Evolutionary conservation across 2,113 vertebrate genomes (phyloP).

Genomic region (Physeter macrocephalus): DNA sequence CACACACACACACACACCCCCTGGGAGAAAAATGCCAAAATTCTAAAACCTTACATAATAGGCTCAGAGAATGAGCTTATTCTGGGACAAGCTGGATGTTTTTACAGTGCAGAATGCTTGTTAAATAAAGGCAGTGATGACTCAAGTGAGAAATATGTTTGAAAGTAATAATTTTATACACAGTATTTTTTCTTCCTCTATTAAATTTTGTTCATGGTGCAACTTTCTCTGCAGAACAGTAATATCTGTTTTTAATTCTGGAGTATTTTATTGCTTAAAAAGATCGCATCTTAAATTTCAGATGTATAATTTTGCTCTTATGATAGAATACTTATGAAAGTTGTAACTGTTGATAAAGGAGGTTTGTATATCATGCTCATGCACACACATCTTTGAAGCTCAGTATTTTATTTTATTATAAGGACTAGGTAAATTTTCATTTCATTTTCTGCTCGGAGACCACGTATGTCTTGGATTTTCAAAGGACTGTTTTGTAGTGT

Average conservation of each 20-base stretch:
- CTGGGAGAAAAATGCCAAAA: neutral
- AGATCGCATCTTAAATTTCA: neutral
- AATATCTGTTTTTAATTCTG: neutral
- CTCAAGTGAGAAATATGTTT: neutral
- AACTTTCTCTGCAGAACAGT: neutral
- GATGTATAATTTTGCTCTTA: neutral
- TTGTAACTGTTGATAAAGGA: neutral
- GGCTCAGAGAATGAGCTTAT: neutral
- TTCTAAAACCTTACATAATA: neutral
- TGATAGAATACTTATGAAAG: neutral
- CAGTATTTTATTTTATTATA: neutral
- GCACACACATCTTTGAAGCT: neutral
- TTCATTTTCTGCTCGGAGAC: neutral
- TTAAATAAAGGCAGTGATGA: neutral
- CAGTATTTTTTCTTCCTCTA: neutral
- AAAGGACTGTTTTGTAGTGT: neutral
- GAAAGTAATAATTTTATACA: neutral
- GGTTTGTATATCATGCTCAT: neutral
- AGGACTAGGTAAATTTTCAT: neutral
- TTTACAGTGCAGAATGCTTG: neutral
- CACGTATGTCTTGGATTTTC: neutral
- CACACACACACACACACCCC: neutral
- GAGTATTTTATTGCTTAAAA: slow-evolving; percentile 18
- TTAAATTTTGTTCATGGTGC: neutral
- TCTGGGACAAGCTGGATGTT: neutral